Evolutionary conservation across 2,888 invertebrate species (phyloP), one percentile per base, ranked within the genome.

Genomic region (Philopedon plagiatum): DNA sequence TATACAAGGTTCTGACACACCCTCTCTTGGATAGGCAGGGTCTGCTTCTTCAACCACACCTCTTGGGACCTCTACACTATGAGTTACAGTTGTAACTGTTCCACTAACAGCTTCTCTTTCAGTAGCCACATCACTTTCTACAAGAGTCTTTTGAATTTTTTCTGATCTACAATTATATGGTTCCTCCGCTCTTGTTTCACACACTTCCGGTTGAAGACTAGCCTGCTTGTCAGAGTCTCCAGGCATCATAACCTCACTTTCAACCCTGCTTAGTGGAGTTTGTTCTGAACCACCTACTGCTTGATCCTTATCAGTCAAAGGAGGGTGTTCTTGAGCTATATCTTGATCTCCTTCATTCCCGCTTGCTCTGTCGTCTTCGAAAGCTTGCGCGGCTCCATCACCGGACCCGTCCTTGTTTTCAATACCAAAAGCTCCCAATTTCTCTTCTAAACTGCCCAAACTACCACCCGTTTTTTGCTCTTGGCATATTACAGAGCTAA

Each of bases 361-460:
- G 3, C 5, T 26, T 13, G 5, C 26, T 5, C 13, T 13, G 5
- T n/a, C 23, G n/a, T 37, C 21, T 39, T 19, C 19, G 7, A 0
- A 18, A n/a, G 15, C 21, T 19, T 15, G 13, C 15, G n/a, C n/a
- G 15, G 5, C 39, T n/a, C 9, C 26, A 23, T 58, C 58, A 1
- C 5, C 7, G 7, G 1, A 4, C 13, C 5, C 0, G 5, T 29
- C 7, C 15, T 41, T 4, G 21, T 5, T 46, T 46, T 15, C 34
- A 32, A 34, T 56, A 21, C 1, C 21, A 11, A 19, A 21, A 19
- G 57, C 18, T 5, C 13, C 13, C 1, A 58, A 1, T 5, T 32
- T 21, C n/a, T 1, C 39, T 23, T 58, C 57, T 39, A 58, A 58
- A 37, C 57, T 39, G 5, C 18, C 34, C 5, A 39, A 9, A 58